Conservation (phyloP, 2,888 invertebrate genomes). For the Drosophila borealis region DNA sequence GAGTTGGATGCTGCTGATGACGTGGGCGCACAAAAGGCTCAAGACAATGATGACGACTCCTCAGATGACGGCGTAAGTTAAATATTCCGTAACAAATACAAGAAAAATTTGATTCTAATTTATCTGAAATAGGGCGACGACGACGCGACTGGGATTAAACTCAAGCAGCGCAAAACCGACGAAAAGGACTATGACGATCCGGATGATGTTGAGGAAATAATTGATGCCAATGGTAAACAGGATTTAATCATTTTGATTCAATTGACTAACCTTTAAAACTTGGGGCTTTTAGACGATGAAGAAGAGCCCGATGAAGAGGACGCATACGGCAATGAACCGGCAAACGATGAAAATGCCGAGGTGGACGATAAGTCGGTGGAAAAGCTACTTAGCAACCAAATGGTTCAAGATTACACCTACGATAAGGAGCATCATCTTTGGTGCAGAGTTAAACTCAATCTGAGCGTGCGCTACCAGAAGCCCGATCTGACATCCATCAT, state of each 20-base stretch:
- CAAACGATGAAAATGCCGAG: conserved; percentile 77
- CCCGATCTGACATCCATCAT: conserved; percentile 92
- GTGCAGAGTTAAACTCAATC: conserved; percentile 92
- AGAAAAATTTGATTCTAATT: background rate
- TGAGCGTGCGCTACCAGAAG: conserved; percentile 87
- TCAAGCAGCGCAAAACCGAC: conserved; percentile 87
- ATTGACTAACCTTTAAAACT: background rate
- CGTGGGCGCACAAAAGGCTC: conserved; percentile 73
- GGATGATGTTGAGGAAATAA: conserved; percentile 87
- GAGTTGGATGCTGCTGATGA: conserved; percentile 78
- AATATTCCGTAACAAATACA: conserved; percentile 37
- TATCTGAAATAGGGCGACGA: conserved; percentile 74
- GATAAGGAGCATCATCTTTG: conserved; percentile 92
- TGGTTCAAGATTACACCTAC: conserved; percentile 88
- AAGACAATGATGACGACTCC: conserved; percentile 82
- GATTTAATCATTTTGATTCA: background rate
- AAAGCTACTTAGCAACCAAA: conserved; percentile 80
- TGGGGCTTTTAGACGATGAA: conserved; percentile 53
- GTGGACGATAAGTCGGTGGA: conserved; percentile 66
- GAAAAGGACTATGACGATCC: conserved; percentile 90
- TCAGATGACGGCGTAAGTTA: conserved; percentile 80
- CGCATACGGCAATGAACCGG: conserved; percentile 71
- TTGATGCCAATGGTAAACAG: conserved; percentile 78
- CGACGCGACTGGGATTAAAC: conserved; percentile 85
- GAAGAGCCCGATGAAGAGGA: conserved; percentile 60